A percentile compares a stretch with the other conserved stretches of the same genome.
Evolutionary conservation across 2,113 vertebrate species (phyloP).

Genomic region (Anhinga anhinga): DNA sequence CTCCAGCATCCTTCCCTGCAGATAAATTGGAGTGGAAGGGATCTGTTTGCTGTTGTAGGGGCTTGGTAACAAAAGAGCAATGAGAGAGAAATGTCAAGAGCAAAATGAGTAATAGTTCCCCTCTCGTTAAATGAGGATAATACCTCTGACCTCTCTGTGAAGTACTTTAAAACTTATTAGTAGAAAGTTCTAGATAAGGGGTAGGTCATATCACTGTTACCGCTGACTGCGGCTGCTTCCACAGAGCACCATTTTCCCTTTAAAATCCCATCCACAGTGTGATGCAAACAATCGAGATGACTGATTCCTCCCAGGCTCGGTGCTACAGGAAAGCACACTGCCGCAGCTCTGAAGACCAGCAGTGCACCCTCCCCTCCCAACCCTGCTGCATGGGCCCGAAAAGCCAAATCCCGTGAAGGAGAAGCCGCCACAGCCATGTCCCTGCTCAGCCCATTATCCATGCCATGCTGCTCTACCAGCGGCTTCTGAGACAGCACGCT

Average conservation of each 20-base stretch:
- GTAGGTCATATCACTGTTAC: not conserved
- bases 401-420: not conserved
- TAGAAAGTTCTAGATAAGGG: not conserved
- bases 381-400: fast-evolving
- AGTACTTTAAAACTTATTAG: not conserved
- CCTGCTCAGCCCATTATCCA: not conserved
- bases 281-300: not conserved
- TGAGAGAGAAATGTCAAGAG: not conserved
- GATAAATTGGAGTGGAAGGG: slow-evolving; percentile 66
- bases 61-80: not conserved
- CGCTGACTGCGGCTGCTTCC: not conserved
- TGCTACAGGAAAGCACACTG: not conserved
- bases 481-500: not conserved
- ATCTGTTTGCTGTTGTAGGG: slow-evolving; percentile 29
- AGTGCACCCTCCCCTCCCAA: not conserved
- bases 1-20: slow-evolving; percentile 69
- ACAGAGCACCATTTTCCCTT: not conserved
- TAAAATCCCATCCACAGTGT: not conserved
- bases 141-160: not conserved
- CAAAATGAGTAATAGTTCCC: not conserved
- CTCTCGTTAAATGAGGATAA: not conserved
- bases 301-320: not conserved
- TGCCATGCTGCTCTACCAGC: not conserved
- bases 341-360: not conserved
- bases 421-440: not conserved